Base-by-base conservation (phyloP, 92 coral and sea anemone genomes). In the Parazoanthus darwini region DNA sequence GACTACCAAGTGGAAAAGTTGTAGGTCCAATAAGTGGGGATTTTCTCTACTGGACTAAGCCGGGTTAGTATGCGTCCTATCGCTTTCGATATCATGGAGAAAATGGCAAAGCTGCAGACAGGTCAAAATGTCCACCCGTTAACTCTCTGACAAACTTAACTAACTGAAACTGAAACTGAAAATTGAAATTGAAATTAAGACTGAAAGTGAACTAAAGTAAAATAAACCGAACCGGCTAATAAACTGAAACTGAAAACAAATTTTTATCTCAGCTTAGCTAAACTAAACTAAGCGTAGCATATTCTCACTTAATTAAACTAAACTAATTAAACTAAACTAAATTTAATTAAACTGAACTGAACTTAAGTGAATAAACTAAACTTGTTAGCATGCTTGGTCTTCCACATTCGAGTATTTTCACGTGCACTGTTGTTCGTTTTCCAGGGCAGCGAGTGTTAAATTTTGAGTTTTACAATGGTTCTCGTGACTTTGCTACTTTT, bases 11-110 rank as follows among this genome's bases (percentile, higher is more conserved):
- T 29, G 56, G 77, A 20, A 25, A 50, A 58, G 36, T 71, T 65
- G 91, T 88, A 56, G 74, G 88, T 48, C 93, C 93, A 42, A 56
- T 91, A 22, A 71, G 3, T 54, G 88, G 91, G 51, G 44, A 82
- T 25, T 78, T 38, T 20, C 78, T 89, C 7, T 76, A 89, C 23
- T 82, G 91, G 85, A 82, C 81, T 35, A 39, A 88, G 10, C 89
- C 95, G 74, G 95, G 92, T 86, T 37, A n/a, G 74, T 74, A 18
- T 13, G 78, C 54, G 5, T 48, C 38, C 43, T 37, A 4, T 81
- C 6, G n/a, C 15, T 6, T 46, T 71, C 6, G 2, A 86, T 82
- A 20, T 74, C 37, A 7, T 7, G 66, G n/a, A 86, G 90, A 87
- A 54, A 51, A 51, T 71, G 74, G 86, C 37, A 23, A 44, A 35